Evolutionary conservation across 2,797 vertebrate genomes (phyloP).

Genomic region (Thripadectes ignobilis): DNA sequence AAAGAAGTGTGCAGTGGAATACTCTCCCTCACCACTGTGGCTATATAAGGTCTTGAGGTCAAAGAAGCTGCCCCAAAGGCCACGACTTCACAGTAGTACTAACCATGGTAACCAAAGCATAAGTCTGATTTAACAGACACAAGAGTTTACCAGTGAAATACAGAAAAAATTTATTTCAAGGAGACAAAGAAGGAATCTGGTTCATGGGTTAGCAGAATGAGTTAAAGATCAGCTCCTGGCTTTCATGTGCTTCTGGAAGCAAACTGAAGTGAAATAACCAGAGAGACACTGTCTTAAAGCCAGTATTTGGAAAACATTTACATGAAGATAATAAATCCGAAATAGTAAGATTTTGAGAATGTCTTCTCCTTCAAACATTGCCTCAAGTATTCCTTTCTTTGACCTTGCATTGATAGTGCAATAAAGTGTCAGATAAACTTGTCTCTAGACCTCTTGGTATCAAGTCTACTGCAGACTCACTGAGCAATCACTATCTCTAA

Average conservation of each 20-base stretch:
- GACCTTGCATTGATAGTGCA: neutral
- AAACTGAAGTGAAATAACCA: neutral
- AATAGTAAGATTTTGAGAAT: neutral
- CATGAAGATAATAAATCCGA: neutral
- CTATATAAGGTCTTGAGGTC: neutral
- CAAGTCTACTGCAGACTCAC: neutral
- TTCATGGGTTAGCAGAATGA: neutral
- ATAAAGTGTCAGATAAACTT: neutral
- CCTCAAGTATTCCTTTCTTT: neutral
- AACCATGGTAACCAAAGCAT: accelerated
- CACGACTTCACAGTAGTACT: neutral
- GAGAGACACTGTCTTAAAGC: neutral
- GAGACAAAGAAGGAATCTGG: neutral
- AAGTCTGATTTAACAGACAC: neutral
- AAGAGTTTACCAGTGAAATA: neutral
- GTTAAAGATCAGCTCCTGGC: neutral
- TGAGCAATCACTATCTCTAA: neutral
- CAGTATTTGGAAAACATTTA: neutral
- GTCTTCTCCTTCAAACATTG: neutral
- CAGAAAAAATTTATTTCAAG: neutral
- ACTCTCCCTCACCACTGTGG: neutral
- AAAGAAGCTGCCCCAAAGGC: neutral
- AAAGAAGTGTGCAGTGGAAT: neutral
- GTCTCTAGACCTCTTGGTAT: neutral
- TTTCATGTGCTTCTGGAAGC: neutral